Percentiles rank a stretch among this genome's conserved stretches.
phyloP scores from a whole-genome alignment of 1,140 invertebrate genomes.

The Drosophila orena region DNA sequence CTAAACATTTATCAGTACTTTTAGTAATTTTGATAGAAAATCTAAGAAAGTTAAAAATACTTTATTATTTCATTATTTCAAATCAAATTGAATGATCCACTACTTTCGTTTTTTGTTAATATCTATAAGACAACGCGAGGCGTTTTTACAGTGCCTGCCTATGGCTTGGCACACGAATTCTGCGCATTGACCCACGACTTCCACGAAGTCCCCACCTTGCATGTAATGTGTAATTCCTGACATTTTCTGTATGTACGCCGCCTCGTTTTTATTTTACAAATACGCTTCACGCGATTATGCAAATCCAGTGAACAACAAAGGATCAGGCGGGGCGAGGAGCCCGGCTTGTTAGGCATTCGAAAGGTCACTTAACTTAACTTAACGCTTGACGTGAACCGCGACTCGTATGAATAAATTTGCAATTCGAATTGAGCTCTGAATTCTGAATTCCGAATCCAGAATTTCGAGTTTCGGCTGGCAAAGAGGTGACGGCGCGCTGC shows the following conservation, averaged over 20 bases:
- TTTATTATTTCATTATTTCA: no score
- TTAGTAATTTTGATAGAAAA: no score
- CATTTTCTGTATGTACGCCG: constrained; percentile 66
- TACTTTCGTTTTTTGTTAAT: not conserved
- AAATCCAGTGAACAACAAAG: constrained; percentile 62
- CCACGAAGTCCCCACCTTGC: constrained; percentile 48
- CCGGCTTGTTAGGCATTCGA: constrained; percentile 46
- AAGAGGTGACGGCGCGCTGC: constrained; percentile 19
- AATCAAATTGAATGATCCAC: no score
- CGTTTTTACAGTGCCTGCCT: not conserved
- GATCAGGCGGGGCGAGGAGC: constrained; percentile 25
- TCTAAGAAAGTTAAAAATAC: no score
- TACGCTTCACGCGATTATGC: constrained; percentile 81
- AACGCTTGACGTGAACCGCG: constrained; percentile 44
- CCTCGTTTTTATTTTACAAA: constrained; percentile 78
- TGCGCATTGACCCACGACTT: constrained; percentile 62
- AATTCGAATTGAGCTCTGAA: constrained; percentile 29
- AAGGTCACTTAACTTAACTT: constrained; percentile 65
- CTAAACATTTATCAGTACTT: no score
- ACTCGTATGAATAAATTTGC: constrained; percentile 77
- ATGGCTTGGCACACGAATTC: constrained; percentile 57
- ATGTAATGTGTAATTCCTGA: constrained; percentile 80
- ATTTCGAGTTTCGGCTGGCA: constrained; percentile 6
- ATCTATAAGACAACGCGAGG: not conserved
- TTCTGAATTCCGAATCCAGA: no score